Evolutionary conservation across 2,888 invertebrate species (phyloP).

Genomic region (Oscheius sp.): DNA sequence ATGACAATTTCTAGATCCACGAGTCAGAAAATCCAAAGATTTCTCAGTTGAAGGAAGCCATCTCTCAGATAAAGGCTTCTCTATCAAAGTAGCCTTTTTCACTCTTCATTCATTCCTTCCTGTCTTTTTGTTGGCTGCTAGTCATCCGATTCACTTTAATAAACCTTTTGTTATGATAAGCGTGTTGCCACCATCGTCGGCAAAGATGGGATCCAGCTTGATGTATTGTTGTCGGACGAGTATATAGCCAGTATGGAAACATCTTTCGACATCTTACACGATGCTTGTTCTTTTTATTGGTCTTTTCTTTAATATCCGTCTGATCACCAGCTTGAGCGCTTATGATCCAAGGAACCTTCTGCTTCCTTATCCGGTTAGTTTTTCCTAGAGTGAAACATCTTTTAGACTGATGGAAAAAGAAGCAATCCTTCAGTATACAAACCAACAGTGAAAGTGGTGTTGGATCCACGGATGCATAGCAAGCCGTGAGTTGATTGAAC

Average conservation of each 20-base stretch:
- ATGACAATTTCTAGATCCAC: not conserved
- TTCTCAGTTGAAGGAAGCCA: constrained; percentile 10
- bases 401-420: not conserved
- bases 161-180: not conserved
- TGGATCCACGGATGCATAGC: not conserved
- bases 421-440: not conserved
- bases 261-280: too few relatives aligned
- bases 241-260: too few relatives aligned
- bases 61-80: constrained; percentile 10
- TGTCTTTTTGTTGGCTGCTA: not conserved
- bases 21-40: constrained; percentile 9
- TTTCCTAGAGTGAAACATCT: not conserved
- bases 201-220: not conserved
- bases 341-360: not conserved
- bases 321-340: not conserved
- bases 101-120: not conserved
- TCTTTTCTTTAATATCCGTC: not conserved
- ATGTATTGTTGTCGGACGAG: too few relatives aligned
- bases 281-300: not conserved
- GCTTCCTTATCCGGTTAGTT: not conserved
- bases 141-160: not conserved
- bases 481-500: not conserved
- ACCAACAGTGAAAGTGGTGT: not conserved
- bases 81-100: constrained; percentile 2
- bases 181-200: not conserved